These are phyloP conservation scores for Setipinna tenuifilis DNA, from an alignment of 2,797 vertebrate species.

Conservation along the genomic window DNA sequence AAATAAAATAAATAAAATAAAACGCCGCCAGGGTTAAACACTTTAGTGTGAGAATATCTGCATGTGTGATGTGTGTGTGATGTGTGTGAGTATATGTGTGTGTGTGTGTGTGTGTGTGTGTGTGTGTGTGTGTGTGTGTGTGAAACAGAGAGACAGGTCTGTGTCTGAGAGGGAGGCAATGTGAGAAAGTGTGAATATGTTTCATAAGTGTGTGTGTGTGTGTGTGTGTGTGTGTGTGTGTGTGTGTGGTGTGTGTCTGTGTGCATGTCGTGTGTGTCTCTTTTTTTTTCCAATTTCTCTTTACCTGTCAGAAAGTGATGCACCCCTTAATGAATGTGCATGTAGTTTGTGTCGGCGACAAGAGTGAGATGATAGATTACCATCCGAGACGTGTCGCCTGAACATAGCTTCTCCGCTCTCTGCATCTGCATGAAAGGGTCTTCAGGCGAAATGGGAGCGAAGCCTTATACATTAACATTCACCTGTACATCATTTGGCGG, in stretches of 20 bases:
- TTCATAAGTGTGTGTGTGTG: neutral
- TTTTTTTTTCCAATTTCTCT: neutral
- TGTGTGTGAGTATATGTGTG: conserved; percentile 16
- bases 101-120: neutral
- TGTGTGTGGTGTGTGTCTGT: neutral
- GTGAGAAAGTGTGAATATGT: neutral
- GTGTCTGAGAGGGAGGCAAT: no score
- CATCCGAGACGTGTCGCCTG: neutral
- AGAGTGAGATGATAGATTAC: conserved; percentile 11
- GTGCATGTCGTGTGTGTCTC: conserved; percentile 2
- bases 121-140: neutral
- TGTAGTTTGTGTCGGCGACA: neutral
- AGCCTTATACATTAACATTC: no score
- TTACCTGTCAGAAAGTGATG: neutral
- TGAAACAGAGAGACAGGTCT: neutral
- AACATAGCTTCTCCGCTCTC: neutral
- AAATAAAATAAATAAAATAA: neutral
- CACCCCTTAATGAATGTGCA: neutral
- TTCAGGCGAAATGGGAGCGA: no score
- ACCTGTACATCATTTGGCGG: no score
- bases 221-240: conserved; percentile 4
- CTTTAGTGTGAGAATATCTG: neutral
- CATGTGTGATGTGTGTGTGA: conserved; percentile 6
- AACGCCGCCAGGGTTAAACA: neutral
- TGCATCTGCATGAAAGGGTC: no score